Evolutionary conservation across 1,140 invertebrate species (phyloP).

Genomic region (Caenorhabditis remanei): DNA sequence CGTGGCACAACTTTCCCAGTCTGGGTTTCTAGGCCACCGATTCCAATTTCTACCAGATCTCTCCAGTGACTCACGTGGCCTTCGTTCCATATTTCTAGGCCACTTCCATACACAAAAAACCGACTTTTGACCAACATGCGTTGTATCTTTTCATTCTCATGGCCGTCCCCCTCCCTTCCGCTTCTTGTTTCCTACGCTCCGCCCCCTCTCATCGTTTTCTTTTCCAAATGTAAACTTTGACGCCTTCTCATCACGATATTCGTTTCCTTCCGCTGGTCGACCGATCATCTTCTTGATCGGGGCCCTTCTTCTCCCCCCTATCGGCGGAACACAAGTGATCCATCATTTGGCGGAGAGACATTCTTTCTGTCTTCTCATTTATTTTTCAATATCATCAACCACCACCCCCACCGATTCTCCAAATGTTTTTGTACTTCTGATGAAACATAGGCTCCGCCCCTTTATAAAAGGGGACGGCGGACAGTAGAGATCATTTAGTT

Average conservation of each 20-base stretch:
- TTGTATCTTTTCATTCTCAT: background rate
- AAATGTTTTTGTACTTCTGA: too few species aligned
- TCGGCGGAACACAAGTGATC: background rate
- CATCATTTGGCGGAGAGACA: background rate
- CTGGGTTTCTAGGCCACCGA: background rate
- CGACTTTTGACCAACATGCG: slow-evolving; percentile 39
- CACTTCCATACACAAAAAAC: background rate
- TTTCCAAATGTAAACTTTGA: slow-evolving; percentile 48
- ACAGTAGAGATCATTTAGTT: too few species aligned
- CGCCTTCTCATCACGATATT: background rate
- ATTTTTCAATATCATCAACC: background rate
- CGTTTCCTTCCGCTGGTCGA: background rate
- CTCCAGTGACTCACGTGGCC: too few species aligned
- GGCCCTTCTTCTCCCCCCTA: too few species aligned
- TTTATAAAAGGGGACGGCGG: too few species aligned
- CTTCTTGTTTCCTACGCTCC: background rate
- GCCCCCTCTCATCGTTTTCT: background rate
- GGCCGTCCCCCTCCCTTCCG: background rate
- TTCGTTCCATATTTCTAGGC: too few species aligned
- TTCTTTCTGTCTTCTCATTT: background rate
- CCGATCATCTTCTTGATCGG: background rate
- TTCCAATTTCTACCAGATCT: too few species aligned
- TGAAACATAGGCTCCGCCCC: too few species aligned
- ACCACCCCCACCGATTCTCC: background rate
- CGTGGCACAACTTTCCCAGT: too few species aligned